Evolutionary conservation across 2,888 invertebrate species (phyloP), one percentile per base, ranked within the genome.

Genomic region (Leptinotarsa peninsularis): DNA sequence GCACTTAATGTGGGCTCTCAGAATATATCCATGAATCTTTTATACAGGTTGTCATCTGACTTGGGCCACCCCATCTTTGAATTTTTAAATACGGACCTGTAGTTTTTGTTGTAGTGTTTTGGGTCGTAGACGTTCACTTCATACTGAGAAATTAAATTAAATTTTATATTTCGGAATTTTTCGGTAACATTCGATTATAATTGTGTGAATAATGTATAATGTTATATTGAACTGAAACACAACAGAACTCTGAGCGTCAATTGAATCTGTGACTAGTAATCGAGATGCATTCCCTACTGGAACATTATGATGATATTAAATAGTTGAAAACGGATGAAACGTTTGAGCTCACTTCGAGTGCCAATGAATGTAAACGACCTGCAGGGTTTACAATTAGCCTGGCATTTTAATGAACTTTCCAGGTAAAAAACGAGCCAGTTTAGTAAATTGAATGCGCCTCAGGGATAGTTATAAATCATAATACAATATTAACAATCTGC

Each of bases 321-420:
- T 67, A 67, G 67, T 74, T 75, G 69, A 43, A 67, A 77, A 73
- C 60, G 73, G 71, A 76, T 70, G 73, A 78, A 75, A 75, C 54
- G 54, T 54, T 75, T 71, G 52, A 71, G 72, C 72, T 69, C 67
- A 71, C 76, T 72, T 75, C 63, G 67, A 77, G 78, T 78, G 77
- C 77, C 79, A 78, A 78, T 78, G 81, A 78, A 78, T 79, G 81
- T 76, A 80, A 81, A 80, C 78, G 81, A 80, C 80, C 79, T 77
- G 78, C 79, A 76, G 79, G 80, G 79, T 81, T 81, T 82, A 81
- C 83, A 83, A 84, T 83, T 83, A 83, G 82, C 78, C 79, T 79
- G 83, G 82, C 80, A 84, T 84, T 81, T 84, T 83, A 84, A 84
- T 83, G 82, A 82, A 83, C 78, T 80, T 82, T 81, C 78, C 83